Evolutionary conservation across 2,888 invertebrate species (phyloP).

Genomic region (Acanthosepion esculentum): DNA sequence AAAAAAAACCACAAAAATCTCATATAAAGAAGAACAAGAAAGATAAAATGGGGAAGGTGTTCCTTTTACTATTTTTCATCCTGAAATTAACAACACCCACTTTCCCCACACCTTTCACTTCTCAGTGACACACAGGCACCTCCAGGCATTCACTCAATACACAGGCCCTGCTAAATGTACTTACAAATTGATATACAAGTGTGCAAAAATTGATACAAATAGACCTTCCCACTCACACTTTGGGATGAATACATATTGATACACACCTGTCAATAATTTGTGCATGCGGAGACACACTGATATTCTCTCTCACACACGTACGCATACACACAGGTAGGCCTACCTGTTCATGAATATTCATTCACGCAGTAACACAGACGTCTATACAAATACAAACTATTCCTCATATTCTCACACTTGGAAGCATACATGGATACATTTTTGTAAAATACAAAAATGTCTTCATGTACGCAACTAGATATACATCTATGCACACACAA

Average conservation of each 20-base stretch:
- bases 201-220: neutral
- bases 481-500: no score
- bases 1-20: neutral
- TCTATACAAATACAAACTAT: no score
- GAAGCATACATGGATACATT: no score
- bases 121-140: neutral
- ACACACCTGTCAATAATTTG: neutral
- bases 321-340: no score
- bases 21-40: neutral
- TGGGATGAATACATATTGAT: neutral
- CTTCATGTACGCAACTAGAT: no score
- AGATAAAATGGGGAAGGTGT: no score
- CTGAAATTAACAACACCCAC: neutral
- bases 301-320: no score
- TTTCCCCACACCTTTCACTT: neutral
- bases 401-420: no score
- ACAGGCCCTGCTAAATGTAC: neutral
- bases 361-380: no score
- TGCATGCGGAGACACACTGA: no score
- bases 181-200: neutral
- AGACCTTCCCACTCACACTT: neutral
- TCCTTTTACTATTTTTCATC: neutral
- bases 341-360: no score
- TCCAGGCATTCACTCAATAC: neutral
- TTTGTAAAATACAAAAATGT: no score